phyloP scores from a whole-genome alignment of 2,888 invertebrate species.

The Philaethria dido region DNA sequence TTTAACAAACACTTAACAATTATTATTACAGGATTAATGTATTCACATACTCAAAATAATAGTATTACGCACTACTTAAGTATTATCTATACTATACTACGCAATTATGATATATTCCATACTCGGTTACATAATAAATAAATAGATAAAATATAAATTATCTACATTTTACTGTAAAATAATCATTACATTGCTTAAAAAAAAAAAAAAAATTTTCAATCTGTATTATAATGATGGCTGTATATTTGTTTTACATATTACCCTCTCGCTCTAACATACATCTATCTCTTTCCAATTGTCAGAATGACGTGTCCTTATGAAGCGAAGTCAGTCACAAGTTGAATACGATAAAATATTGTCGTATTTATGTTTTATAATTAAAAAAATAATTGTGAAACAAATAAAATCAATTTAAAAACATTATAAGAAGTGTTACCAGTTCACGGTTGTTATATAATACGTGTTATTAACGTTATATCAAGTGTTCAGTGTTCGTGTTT shows the following conservation, averaged over 20 bases:
- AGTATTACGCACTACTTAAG: not conserved
- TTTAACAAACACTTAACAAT: not conserved
- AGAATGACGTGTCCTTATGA: constrained; percentile 72
- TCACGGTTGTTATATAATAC: not conserved
- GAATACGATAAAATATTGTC: constrained; percentile 61
- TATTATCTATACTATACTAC: not conserved
- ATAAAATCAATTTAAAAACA: not conserved
- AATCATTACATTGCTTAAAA: not conserved
- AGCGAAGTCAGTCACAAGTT: constrained; percentile 78
- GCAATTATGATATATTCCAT: not conserved
- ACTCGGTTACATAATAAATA: not conserved
- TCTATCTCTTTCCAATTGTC: constrained; percentile 60
- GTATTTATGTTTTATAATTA: constrained; percentile 58
- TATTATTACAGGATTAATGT: not conserved
- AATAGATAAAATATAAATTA: constrained; percentile 6
- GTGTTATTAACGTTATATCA: not conserved
- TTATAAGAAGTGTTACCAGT: constrained; percentile 19
- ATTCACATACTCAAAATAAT: too few species aligned
- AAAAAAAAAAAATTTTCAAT: constrained; percentile 3
- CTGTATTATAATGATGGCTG: constrained; percentile 10
- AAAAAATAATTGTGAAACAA: constrained; percentile 54
- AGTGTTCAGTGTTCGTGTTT: constrained; percentile 46
- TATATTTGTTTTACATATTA: constrained; percentile 42
- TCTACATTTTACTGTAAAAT: not conserved
- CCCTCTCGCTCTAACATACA: constrained; percentile 41